Base-by-base conservation (phyloP, 2,113 vertebrate genomes). In the Pampusana beccarii region DNA sequence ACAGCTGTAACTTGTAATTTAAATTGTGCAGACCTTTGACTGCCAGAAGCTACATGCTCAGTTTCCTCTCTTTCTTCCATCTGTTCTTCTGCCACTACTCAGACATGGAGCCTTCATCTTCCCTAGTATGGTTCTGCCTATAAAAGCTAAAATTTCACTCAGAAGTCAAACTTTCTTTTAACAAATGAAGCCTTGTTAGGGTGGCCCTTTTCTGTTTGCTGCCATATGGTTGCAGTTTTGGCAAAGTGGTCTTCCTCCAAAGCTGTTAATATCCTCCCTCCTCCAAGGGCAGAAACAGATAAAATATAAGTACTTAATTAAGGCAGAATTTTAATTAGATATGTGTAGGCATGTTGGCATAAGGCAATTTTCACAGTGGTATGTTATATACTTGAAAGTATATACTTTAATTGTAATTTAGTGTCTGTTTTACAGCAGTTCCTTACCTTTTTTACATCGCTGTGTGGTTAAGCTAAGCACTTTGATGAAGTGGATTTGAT, bases 251-350 rank as follows among this genome's bases (percentile, higher is more conserved):
- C 91, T 96, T 92, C 69, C 85, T 95, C 81, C 87, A 95, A 95
- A 90, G 61, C 86, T 97, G 95, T 96, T 94, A 75, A 79, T 69
- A 92, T 96, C 57, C 50, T 97, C 70, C 74, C 88, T 96, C 90
- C 89, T 96, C 80, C 87, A 84, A 96, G 62, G 94, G 91, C 85
- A 96, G 92, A 96, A 86, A 70, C 72, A 86, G 84, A 88, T 93
- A 96, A 96, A 97, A 93, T 92, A 74, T 88, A 94, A 85, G 88
- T 90, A 96, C 75, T 97, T 97, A 93, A 97, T 97, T 96, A 95
- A 92, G 78, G 48, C 67, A 94, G 86, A 93, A 97, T 97, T 97
- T 97, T 96, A 96, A 96, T 93, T 96, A 83, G 84, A 26, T 90
- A 42, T 88, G 86, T 96, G 95, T 97, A 95, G 96, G 94, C 94